Conservation (phyloP, 2,888 invertebrate genomes). For the Pachydiplax longipennis region DNA sequence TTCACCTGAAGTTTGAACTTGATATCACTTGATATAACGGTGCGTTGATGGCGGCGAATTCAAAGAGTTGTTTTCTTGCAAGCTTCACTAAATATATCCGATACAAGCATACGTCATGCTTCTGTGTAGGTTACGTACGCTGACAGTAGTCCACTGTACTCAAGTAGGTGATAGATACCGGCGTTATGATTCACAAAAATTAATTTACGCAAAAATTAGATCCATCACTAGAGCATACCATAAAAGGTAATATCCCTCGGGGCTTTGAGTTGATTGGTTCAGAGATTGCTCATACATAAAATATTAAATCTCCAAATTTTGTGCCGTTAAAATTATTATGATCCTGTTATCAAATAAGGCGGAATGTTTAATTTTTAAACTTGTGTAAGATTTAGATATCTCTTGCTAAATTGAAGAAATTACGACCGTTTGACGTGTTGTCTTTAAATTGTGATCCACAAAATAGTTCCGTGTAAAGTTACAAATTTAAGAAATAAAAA, state of each 20-base stretch:
- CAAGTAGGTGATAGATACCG: background rate
- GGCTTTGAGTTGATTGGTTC: constrained; percentile 59
- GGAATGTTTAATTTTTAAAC: no score
- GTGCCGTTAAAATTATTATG: background rate
- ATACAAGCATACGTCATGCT: background rate
- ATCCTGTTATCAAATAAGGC: no score
- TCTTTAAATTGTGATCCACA: background rate
- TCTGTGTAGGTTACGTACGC: background rate
- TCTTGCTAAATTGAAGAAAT: background rate
- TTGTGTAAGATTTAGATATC: background rate
- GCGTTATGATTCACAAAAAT: constrained; percentile 7
- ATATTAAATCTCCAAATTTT: background rate
- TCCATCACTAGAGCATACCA: constrained; percentile 53
- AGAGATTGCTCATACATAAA: background rate
- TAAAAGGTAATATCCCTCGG: constrained; percentile 63
- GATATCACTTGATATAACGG: background rate
- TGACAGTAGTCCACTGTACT: background rate
- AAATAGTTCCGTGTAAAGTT: background rate
- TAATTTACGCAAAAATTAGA: constrained; percentile 28
- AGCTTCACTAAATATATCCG: background rate
- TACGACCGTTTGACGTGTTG: background rate
- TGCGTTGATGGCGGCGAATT: background rate
- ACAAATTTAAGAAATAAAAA: background rate
- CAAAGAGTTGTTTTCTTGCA: background rate
- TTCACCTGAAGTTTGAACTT: background rate